Evolutionary conservation across 2,888 invertebrate species (phyloP).

Genomic region (Eristalis tenax): DNA sequence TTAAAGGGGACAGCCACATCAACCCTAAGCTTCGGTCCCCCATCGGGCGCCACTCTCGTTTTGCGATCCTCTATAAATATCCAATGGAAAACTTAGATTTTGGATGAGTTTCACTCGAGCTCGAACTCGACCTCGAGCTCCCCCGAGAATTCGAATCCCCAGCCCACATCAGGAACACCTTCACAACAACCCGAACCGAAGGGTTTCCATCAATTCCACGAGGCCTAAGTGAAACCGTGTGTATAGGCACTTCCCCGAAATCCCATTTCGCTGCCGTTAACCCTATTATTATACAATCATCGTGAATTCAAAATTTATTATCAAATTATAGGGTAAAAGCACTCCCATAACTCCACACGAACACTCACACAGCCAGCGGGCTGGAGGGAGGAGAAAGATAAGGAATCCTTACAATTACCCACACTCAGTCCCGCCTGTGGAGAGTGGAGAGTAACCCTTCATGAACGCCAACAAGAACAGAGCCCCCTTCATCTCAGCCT

Average conservation of each 20-base stretch:
- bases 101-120: neutral
- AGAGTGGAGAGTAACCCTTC: conserved; percentile 22
- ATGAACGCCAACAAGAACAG: neutral
- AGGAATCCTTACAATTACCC: conserved; percentile 51
- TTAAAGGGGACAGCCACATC: no score
- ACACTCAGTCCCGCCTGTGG: neutral
- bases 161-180: neutral
- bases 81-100: neutral
- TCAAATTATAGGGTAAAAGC: conserved; percentile 61
- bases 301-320: conserved; percentile 62
- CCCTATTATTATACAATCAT: conserved; percentile 60
- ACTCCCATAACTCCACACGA: conserved; percentile 38
- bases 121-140: neutral
- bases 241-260: conserved; percentile 13
- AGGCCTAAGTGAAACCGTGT: conserved; percentile 24
- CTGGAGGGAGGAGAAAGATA: conserved; percentile 17
- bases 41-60: no score
- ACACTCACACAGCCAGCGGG: neutral
- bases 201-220: conserved; percentile 12
- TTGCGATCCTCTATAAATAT: neutral
- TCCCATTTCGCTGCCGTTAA: conserved; percentile 47
- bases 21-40: no score
- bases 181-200: neutral
- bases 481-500: conserved; percentile 3
- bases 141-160: neutral